Conservation (phyloP, 2,113 vertebrate genomes). For the Ciconia stormi region DNA sequence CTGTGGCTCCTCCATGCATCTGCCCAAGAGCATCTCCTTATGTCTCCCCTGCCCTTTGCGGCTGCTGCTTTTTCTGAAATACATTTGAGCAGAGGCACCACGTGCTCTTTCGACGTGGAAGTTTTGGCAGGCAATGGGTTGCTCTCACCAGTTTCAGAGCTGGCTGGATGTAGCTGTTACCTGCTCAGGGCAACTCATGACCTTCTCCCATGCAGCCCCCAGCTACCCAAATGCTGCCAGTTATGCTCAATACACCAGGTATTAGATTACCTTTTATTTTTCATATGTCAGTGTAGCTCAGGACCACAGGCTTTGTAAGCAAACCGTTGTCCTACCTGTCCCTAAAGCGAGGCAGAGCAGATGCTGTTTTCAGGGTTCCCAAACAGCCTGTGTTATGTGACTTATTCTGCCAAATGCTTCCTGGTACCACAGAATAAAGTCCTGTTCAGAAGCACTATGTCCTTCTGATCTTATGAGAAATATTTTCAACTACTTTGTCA, state of each 20-base stretch:
- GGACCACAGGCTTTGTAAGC: background rate
- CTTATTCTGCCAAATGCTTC: background rate
- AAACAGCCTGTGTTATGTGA: background rate
- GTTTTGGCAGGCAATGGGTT: background rate
- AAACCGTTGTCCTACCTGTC: background rate
- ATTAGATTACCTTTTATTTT: background rate
- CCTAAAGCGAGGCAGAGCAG: background rate
- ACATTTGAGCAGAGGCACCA: background rate
- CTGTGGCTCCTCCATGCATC: background rate
- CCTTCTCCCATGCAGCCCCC: background rate
- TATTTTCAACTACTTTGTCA: background rate
- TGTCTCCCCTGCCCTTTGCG: background rate
- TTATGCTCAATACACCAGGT: background rate
- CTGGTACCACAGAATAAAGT: background rate
- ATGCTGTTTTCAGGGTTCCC: background rate
- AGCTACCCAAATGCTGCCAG: background rate
- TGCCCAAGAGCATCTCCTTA: background rate
- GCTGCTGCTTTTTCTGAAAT: background rate
- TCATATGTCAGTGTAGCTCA: background rate
- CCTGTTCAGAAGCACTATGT: background rate
- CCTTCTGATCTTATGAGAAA: background rate
- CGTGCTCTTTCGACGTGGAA: rapidly evolving
- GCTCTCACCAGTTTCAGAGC: background rate
- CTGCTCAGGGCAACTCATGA: background rate
- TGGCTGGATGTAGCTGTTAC: background rate